Evolutionary conservation across 1,140 invertebrate species (phyloP).

Genomic region (Plodia interpunctella): DNA sequence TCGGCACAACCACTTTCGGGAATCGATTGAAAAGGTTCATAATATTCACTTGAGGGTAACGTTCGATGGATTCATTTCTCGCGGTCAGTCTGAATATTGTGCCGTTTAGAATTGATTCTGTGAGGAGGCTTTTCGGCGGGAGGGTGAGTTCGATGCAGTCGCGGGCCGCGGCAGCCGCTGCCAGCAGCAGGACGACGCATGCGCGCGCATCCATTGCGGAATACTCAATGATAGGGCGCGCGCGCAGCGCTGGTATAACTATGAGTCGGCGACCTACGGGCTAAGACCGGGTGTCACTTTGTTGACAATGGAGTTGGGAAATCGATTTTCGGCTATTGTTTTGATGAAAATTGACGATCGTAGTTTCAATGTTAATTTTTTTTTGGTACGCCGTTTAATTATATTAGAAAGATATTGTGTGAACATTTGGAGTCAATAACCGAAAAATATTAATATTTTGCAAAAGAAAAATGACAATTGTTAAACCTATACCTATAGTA

Average conservation of each 20-base stretch:
- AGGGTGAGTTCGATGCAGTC: slow-evolving; percentile 65
- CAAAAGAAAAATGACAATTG: too few relatives aligned
- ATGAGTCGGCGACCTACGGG: not conserved
- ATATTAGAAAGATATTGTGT: too few relatives aligned
- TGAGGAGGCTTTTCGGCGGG: slow-evolving; percentile 38
- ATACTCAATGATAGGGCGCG: slow-evolving; percentile 40
- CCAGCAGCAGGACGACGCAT: slow-evolving; percentile 43
- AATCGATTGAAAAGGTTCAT: slow-evolving; percentile 59
- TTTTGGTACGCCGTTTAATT: too few relatives aligned
- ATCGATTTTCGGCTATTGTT: slow-evolving; percentile 8
- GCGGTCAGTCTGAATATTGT: slow-evolving; percentile 48
- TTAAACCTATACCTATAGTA: too few relatives aligned
- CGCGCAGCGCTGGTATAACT: slow-evolving; percentile 4
- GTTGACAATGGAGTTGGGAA: slow-evolving; percentile 4
- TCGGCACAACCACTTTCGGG: slow-evolving; percentile 62
- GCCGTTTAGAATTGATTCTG: slow-evolving; percentile 50
- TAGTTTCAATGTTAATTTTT: too few relatives aligned
- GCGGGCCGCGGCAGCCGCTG: slow-evolving; percentile 40
- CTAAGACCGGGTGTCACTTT: not conserved
- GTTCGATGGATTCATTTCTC: slow-evolving; percentile 45
- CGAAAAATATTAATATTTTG: too few relatives aligned
- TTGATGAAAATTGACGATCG: not conserved
- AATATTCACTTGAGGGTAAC: slow-evolving; percentile 44
- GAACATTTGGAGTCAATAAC: too few relatives aligned
- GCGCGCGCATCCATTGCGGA: slow-evolving; percentile 57